Conservation (phyloP, 2,888 invertebrate species). For the Hedychridium roseum region DNA sequence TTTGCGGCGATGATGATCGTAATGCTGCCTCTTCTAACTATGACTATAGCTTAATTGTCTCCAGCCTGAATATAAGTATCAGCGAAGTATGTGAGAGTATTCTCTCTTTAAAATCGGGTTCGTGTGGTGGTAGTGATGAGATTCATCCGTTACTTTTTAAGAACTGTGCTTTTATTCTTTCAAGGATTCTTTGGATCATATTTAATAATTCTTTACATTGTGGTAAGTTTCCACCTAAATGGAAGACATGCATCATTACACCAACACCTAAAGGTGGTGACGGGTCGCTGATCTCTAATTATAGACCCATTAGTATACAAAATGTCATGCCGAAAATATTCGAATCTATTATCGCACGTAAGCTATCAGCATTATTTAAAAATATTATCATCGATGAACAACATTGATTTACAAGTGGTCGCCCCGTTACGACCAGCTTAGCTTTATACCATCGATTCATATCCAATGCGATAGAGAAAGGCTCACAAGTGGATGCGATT, state of each 20-base stretch:
- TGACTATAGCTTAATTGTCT: background rate
- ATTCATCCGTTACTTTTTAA: constrained; percentile 2
- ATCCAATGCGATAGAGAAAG: background rate
- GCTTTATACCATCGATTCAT: background rate
- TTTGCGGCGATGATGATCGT: too few relatives aligned
- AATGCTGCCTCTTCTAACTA: background rate
- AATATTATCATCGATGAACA: constrained; percentile 1
- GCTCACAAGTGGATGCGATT: constrained; percentile 2
- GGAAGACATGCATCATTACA: constrained; percentile 1
- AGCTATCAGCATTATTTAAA: background rate
- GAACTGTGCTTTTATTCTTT: background rate
- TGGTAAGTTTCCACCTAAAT: background rate
- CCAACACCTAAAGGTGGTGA: background rate
- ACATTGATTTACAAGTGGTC: constrained; percentile 1
- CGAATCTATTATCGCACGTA: background rate
- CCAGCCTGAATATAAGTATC: background rate
- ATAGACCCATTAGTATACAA: constrained; percentile 2
- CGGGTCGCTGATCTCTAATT: background rate
- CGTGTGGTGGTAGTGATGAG: background rate
- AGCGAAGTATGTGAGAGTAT: background rate
- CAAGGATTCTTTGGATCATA: background rate
- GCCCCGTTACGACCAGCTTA: background rate
- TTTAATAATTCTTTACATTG: background rate
- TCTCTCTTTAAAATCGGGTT: background rate
- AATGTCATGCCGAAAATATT: constrained; percentile 2